phyloP scores from a whole-genome alignment of 2,113 vertebrate genomes.

The Coptodon bakossiorum region DNA sequence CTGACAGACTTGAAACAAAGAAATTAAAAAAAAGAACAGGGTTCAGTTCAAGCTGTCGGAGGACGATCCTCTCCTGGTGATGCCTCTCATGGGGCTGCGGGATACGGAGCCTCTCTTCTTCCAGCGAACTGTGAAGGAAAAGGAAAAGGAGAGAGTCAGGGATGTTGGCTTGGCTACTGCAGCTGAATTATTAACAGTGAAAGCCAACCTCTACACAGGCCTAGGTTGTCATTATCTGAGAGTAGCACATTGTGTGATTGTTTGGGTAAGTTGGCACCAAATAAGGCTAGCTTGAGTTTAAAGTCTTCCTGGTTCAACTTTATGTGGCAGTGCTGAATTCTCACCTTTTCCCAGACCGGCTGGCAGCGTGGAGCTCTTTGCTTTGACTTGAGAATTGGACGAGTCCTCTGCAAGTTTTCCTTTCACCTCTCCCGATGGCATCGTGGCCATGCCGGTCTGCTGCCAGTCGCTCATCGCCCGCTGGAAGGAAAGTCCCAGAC shows the following conservation, averaged over 20 bases:
- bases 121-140: conserved; percentile 65
- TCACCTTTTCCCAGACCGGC: conserved; percentile 74
- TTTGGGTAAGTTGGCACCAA: background rate
- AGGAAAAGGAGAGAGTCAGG: background rate
- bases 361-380: conserved; percentile 67
- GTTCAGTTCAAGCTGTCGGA: conserved; percentile 67
- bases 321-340: background rate
- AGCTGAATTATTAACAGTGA: background rate
- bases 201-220: background rate
- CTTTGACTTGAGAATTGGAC: background rate
- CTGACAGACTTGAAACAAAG: background rate
- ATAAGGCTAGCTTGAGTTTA: background rate
- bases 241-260: background rate
- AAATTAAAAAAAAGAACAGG: background rate
- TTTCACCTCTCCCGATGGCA: conserved; percentile 18
- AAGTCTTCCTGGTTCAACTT: background rate
- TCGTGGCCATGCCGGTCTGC: conserved; percentile 46
- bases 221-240: background rate
- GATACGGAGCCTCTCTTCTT: conserved; percentile 70
- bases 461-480: conserved; percentile 73
- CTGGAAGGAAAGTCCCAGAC: conserved; percentile 75
- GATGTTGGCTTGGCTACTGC: background rate
- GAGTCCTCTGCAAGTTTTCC: conserved; percentile 37
- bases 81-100: conserved; percentile 65
- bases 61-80: conserved; percentile 62